Evolutionary conservation across 1,140 invertebrate genomes (phyloP).

Genomic region (Zelostemma sp.): DNA sequence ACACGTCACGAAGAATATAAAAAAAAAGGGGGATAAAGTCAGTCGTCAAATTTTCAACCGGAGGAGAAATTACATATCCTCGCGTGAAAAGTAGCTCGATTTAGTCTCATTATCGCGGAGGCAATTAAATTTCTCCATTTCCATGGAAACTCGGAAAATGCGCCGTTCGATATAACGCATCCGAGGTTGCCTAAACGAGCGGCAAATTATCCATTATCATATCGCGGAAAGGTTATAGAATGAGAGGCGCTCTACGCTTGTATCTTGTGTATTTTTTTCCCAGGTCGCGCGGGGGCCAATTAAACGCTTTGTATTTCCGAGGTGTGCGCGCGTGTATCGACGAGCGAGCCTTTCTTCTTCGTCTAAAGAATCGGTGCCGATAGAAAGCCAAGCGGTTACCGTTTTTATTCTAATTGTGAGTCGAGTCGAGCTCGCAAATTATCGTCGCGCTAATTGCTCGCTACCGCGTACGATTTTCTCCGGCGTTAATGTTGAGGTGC

Average conservation of each 20-base stretch:
- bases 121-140: constrained; percentile 46
- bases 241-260: constrained; percentile 10
- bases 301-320: constrained; percentile 24
- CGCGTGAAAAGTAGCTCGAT: not conserved
- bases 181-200: constrained; percentile 16
- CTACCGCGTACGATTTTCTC: constrained; percentile 38
- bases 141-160: constrained; percentile 9
- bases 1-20: not conserved
- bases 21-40: not conserved
- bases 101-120: too few relatives aligned
- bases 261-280: constrained; percentile 26
- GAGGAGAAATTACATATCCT: not conserved
- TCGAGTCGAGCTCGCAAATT: constrained; percentile 41
- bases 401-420: constrained; percentile 47
- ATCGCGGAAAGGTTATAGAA: constrained; percentile 24
- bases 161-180: not conserved
- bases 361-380: constrained; percentile 36
- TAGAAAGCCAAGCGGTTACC: constrained; percentile 47
- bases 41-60: too few relatives aligned
- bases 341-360: constrained; percentile 39
- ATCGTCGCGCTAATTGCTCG: constrained; percentile 47
- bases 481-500: constrained; percentile 20
- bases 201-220: constrained; percentile 38
- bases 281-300: constrained; percentile 19
- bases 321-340: constrained; percentile 12